Conservation (phyloP, 2,113 vertebrate genomes). For the Malurus cyaneus region DNA sequence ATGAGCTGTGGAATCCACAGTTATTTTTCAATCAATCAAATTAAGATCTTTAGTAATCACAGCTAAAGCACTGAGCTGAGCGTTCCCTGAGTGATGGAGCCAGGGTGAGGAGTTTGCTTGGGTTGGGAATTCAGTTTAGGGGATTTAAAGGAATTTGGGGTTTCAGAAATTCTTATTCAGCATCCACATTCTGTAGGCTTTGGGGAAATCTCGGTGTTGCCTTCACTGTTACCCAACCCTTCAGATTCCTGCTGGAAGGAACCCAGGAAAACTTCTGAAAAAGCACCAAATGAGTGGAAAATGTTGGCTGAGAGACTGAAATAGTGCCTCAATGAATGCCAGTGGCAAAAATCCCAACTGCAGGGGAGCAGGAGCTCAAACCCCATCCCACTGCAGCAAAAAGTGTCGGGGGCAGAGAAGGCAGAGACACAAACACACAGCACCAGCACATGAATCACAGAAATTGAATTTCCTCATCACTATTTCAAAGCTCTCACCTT, state of each 20-base stretch:
- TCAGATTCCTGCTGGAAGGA: background rate
- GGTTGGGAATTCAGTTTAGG: background rate
- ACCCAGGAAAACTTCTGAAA: background rate
- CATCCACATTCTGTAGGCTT: background rate
- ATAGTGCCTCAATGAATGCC: accelerated
- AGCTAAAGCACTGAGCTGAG: background rate
- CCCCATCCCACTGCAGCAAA: background rate
- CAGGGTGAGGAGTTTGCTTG: too few species aligned
- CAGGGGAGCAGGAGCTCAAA: background rate
- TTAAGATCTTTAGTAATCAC: background rate
- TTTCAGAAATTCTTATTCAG: background rate
- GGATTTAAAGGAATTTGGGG: background rate
- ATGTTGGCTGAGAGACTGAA: background rate
- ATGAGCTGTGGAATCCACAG: background rate
- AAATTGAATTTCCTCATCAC: accelerated
- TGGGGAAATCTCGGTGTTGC: accelerated
- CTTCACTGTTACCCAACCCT: background rate
- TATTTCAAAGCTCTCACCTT: conserved; percentile 80
- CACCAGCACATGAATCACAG: background rate
- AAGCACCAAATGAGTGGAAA: background rate
- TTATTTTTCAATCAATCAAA: background rate
- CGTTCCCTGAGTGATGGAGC: background rate
- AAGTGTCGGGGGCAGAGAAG: accelerated
- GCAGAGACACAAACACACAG: background rate
- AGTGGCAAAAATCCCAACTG: background rate